Conservation (phyloP, 1,140 invertebrate species). For the Parasteatoda tepidariorum region DNA sequence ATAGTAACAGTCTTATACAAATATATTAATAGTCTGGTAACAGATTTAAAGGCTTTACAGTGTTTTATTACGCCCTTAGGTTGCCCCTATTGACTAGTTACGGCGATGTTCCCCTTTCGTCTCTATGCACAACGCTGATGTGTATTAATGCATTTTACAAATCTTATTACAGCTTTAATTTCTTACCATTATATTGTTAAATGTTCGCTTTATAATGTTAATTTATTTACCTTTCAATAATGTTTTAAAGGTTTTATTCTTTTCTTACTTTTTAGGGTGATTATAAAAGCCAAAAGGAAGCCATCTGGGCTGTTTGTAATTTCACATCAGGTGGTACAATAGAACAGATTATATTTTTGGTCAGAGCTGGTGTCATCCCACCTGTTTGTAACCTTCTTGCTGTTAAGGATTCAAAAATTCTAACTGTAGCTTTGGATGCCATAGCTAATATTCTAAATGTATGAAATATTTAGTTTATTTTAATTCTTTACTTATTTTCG, state of each 20-base stretch:
- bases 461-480: too few species aligned
- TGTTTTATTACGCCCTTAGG: too few species aligned
- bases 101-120: too few species aligned
- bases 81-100: too few species aligned
- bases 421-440: slow-evolving; percentile 91
- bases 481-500: neutral
- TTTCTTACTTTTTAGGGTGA: slow-evolving; percentile 76
- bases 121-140: neutral
- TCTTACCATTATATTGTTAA: neutral
- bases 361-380: too few species aligned
- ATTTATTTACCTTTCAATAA: too few species aligned
- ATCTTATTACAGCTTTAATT: neutral
- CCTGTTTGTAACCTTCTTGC: slow-evolving; percentile 81
- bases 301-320: slow-evolving; percentile 99
- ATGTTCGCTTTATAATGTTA: neutral
- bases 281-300: slow-evolving; percentile 99
- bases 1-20: too few species aligned
- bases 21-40: too few species aligned
- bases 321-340: slow-evolving; percentile 95
- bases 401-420: slow-evolving; percentile 87
- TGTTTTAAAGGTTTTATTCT: too few species aligned
- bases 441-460: slow-evolving; percentile 92
- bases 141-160: too few species aligned
- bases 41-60: too few species aligned
- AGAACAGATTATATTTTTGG: slow-evolving; percentile 80